phyloP scores from a whole-genome alignment of 2,113 vertebrate species.

The Nannospalax galili region DNA sequence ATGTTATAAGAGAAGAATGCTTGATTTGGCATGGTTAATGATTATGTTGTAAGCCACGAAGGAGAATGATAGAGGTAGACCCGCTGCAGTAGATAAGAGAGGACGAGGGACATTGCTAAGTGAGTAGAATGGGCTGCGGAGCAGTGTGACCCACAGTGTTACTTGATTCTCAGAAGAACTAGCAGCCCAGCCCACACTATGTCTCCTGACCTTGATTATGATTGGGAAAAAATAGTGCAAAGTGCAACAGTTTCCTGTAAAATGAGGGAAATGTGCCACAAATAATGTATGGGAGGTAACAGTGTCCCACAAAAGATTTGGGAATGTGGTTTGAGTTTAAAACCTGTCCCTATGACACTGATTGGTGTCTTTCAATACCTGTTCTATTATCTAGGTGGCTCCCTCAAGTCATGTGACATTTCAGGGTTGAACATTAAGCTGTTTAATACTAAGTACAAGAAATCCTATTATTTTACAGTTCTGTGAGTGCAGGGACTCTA shows the following conservation, averaged over 20 bases:
- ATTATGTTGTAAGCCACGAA: conserved; percentile 20
- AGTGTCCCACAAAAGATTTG: not conserved
- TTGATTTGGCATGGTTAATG: conserved; percentile 14
- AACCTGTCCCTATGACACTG: not conserved
- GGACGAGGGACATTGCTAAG: not conserved
- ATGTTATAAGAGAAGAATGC: not conserved
- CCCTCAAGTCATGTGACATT: conserved; percentile 8
- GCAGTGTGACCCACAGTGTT: not conserved
- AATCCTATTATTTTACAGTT: not conserved
- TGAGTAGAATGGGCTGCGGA: not conserved
- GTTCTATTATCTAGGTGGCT: conserved; percentile 9
- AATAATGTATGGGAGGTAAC: not conserved
- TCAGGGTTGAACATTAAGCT: not conserved
- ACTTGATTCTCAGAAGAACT: not conserved
- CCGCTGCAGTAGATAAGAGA: not conserved
- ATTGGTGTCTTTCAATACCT: not conserved
- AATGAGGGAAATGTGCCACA: conserved; percentile 10
- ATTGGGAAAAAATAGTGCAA: not conserved
- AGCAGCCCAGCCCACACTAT: too few relatives aligned
- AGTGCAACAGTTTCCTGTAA: not conserved
- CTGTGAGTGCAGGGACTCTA: not conserved
- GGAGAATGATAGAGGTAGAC: not conserved
- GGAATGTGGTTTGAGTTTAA: not conserved
- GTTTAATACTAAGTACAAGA: not conserved
- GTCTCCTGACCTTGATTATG: not conserved